A percentile compares a stretch with the other conserved stretches of the same genome.
Conservation (phyloP, 2,888 invertebrate genomes). For the Tanytarsus gracilentus region DNA sequence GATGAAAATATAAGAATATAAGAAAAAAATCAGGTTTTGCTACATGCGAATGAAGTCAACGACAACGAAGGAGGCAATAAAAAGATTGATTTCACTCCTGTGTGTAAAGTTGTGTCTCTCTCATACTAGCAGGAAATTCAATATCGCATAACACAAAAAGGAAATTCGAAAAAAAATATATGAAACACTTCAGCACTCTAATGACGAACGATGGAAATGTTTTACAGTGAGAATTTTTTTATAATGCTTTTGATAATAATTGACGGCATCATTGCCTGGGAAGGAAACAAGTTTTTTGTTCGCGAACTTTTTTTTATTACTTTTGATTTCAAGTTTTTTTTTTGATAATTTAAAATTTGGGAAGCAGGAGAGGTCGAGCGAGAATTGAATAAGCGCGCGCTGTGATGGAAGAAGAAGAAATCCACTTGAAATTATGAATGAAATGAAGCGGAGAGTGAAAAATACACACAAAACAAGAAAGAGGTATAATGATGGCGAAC, state of each 20-base stretch:
- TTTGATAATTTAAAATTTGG: background rate
- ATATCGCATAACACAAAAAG: constrained; percentile 6
- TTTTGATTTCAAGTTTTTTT: constrained; percentile 6
- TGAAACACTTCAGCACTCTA: too few relatives aligned
- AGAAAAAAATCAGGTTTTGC: constrained; percentile 22
- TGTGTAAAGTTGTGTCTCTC: background rate
- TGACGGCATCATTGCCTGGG: background rate
- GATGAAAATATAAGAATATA: constrained; percentile 11
- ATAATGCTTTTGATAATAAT: too few relatives aligned
- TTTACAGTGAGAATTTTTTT: too few relatives aligned
- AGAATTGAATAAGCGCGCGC: constrained; percentile 6
- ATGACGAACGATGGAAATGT: too few relatives aligned
- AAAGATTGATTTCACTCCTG: constrained; percentile 27
- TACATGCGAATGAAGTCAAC: background rate
- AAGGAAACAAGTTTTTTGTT: constrained; percentile 14
- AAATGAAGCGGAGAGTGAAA: constrained; percentile 14
- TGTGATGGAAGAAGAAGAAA: background rate
- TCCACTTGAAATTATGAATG: constrained; percentile 26
- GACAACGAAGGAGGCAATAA: constrained; percentile 5
- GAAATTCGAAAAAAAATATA: background rate
- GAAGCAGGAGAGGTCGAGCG: background rate
- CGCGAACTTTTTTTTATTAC: background rate
- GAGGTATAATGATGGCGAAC: constrained; percentile 17
- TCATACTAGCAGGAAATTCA: constrained; percentile 12
- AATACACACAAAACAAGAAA: background rate